Conservation (phyloP, 23 tunicate species). For the Aplidium turbinatum region DNA sequence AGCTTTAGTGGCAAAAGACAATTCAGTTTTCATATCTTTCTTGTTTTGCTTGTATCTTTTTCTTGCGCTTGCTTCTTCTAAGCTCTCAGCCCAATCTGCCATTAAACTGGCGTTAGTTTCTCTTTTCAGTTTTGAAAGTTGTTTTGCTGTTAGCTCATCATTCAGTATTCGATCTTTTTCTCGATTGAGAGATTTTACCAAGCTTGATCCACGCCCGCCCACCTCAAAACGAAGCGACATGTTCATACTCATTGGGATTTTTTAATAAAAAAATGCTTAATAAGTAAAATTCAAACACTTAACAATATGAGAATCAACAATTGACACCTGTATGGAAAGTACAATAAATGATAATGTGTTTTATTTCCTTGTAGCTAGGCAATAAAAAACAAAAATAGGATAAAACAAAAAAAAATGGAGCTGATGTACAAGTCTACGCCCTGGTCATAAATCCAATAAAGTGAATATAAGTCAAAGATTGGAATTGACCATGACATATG, state of each 20-base stretch:
- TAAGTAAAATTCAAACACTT: too few species aligned
- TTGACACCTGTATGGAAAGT: too few species aligned
- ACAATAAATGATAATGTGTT: too few species aligned
- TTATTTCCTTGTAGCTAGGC: too few species aligned
- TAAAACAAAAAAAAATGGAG: too few species aligned
- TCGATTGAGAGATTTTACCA: constrained; percentile 21
- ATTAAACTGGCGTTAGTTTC: constrained; percentile 55
- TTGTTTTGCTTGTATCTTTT: constrained; percentile 44
- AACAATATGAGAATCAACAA: too few species aligned
- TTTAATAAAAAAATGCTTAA: too few species aligned
- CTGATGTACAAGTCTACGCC: too few species aligned
- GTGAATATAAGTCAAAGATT: too few species aligned
- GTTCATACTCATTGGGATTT: constrained; percentile 64
- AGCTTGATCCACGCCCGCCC: constrained; percentile 31
- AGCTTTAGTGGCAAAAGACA: constrained; percentile 59
- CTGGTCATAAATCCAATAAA: too few species aligned
- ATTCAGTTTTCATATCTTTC: constrained; percentile 48
- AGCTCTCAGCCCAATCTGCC: constrained; percentile 73
- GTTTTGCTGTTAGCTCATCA: constrained; percentile 71
- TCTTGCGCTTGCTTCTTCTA: constrained; percentile 68
- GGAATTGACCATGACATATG: too few species aligned
- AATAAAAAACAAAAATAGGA: too few species aligned
- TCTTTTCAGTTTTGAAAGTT: constrained; percentile 31
- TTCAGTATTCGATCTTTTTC: constrained; percentile 75
- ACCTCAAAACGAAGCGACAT: constrained; percentile 72